Conservation (phyloP, 2,113 vertebrate genomes). For the Petrocephalus microphthalmus region DNA sequence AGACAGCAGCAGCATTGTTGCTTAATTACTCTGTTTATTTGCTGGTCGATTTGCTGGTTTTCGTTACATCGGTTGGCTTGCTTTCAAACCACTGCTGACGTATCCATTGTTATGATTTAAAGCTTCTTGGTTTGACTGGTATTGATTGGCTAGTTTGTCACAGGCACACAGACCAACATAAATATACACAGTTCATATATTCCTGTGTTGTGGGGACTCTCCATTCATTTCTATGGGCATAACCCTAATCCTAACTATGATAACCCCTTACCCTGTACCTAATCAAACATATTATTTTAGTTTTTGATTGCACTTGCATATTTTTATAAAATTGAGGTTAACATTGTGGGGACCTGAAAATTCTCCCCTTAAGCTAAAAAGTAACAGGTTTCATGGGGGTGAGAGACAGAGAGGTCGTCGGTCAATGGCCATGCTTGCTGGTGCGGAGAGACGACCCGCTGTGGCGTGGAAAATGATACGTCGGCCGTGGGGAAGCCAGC, state of each 20-base stretch:
- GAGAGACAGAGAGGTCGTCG: neutral
- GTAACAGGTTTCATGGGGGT: constrained; percentile 35
- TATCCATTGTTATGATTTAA: neutral
- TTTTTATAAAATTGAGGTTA: neutral
- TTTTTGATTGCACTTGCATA: neutral
- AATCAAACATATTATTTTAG: neutral
- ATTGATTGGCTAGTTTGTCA: neutral
- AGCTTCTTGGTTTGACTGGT: neutral
- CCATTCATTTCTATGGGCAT: neutral
- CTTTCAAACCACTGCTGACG: neutral
- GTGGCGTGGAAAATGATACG: neutral
- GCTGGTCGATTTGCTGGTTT: neutral
- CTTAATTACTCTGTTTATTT: neutral
- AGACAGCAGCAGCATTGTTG: neutral
- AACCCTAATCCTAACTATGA: neutral
- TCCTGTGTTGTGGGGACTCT: neutral
- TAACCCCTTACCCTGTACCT: neutral
- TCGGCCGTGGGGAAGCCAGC: neutral
- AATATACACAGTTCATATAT: constrained; percentile 13
- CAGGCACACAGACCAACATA: neutral
- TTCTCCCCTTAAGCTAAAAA: neutral
- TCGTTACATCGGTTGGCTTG: neutral
- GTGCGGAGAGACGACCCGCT: constrained; percentile 39
- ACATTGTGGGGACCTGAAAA: neutral
- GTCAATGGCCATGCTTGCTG: constrained; percentile 46